Conservation (phyloP, 2,797 vertebrate species). For the Glyptemys insculpta region DNA sequence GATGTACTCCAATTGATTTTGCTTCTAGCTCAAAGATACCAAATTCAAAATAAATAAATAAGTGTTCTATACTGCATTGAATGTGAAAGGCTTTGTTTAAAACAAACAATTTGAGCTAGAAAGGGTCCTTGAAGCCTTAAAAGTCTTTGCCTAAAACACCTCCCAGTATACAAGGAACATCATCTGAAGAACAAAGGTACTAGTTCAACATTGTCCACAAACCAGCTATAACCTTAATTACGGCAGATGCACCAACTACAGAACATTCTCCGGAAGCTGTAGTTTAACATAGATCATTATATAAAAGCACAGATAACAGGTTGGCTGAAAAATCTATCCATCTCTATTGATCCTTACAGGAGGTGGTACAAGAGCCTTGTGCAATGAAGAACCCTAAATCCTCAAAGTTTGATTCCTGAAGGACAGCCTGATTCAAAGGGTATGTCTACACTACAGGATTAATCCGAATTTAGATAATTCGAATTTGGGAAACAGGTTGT, state of each 20-base stretch:
- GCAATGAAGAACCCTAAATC: neutral
- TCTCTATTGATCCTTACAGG: fast-evolving
- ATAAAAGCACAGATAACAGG: neutral
- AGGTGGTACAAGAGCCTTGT: neutral
- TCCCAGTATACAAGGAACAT: neutral
- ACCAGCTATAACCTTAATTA: neutral
- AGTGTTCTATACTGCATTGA: too few species aligned
- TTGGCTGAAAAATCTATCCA: neutral
- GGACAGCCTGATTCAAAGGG: neutral
- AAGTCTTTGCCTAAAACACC: neutral
- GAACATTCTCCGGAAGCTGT: neutral
- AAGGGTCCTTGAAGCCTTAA: too few species aligned
- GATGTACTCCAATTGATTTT: too few species aligned
- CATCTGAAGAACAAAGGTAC: neutral
- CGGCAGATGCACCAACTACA: fast-evolving
- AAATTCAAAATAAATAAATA: too few species aligned
- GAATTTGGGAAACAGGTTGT: too few species aligned
- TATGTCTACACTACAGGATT: too few species aligned
- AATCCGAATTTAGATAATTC: too few species aligned
- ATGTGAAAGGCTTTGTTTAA: too few species aligned
- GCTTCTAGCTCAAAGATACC: too few species aligned
- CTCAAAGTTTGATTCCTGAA: neutral
- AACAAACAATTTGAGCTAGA: too few species aligned
- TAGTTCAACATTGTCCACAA: neutral
- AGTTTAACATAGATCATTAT: too few species aligned